phyloP scores from a whole-genome alignment of 1,140 invertebrate genomes.

The Caenorhabditis latens region DNA sequence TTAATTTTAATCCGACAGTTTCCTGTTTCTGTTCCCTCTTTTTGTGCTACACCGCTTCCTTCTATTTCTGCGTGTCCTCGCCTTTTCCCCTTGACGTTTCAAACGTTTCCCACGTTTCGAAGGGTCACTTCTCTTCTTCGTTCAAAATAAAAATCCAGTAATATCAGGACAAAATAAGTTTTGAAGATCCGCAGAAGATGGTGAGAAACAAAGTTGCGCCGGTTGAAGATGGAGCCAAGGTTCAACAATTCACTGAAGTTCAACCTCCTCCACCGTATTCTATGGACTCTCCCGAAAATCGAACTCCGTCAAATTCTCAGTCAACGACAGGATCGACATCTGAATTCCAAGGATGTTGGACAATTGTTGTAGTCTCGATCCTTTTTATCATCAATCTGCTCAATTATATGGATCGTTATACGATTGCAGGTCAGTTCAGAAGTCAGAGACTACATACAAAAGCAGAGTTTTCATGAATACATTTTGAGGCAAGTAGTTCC shows the following conservation, averaged over 20 bases:
- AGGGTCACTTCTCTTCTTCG: not conserved
- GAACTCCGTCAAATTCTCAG: not conserved
- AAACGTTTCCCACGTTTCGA: not conserved
- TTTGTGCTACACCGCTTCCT: not conserved
- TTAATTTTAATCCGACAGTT: conserved; percentile 19
- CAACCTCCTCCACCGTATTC: not conserved
- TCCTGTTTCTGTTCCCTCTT: conserved; percentile 36
- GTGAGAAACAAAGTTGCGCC: conserved; percentile 29
- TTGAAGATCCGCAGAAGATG: not conserved
- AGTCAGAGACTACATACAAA: not conserved
- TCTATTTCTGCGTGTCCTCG: not conserved
- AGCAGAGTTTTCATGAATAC: too few species aligned
- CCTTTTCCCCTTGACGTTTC: not conserved
- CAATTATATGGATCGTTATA: conserved; percentile 68
- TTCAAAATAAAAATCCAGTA: not conserved
- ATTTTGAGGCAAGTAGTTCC: not conserved
- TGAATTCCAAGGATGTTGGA: conserved; percentile 47
- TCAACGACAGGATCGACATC: conserved; percentile 7
- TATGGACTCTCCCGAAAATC: not conserved
- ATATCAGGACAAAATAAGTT: not conserved
- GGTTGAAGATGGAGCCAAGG: not conserved
- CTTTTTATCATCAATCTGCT: conserved; percentile 66
- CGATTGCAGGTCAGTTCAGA: conserved; percentile 61
- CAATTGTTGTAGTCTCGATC: conserved; percentile 41
- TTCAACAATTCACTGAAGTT: not conserved